These are phyloP conservation scores for Lanistes nyassanus DNA, from an alignment of 1,140 invertebrate species.

Conservation along the genomic window DNA sequence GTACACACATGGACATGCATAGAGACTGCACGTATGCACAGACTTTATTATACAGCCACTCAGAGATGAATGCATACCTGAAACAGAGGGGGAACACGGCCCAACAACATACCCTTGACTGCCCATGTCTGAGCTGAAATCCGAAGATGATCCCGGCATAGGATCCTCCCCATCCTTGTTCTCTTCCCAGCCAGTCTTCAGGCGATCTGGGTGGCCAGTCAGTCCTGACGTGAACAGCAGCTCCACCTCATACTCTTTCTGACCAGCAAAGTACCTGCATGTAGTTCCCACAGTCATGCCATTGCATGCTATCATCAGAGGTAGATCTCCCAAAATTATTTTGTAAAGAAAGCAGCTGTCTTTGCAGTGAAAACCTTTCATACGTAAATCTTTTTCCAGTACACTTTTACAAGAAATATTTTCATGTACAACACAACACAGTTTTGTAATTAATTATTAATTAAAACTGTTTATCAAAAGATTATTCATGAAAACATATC, in stretches of 20 bases:
- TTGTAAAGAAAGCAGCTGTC: too few species aligned
- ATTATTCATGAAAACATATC: too few species aligned
- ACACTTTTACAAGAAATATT: too few species aligned
- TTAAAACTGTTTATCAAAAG: too few species aligned
- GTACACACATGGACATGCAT: too few species aligned
- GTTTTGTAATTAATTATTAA: too few species aligned
- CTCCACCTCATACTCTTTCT: slow-evolving; percentile 64
- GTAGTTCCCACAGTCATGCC: slow-evolving; percentile 14
- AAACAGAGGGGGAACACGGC: neutral
- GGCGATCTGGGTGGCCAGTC: slow-evolving; percentile 55
- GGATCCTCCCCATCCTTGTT: slow-evolving; percentile 60
- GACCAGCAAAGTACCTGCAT: slow-evolving; percentile 60
- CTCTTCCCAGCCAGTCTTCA: slow-evolving; percentile 59
- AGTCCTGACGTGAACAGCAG: slow-evolving; percentile 58
- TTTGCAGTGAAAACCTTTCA: too few species aligned
- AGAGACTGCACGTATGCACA: neutral
- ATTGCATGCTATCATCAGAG: too few species aligned
- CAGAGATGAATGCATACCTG: neutral
- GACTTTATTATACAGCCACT: neutral
- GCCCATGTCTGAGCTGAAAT: slow-evolving; percentile 26
- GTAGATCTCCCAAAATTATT: too few species aligned
- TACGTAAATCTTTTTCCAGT: too few species aligned
- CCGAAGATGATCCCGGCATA: slow-evolving; percentile 48
- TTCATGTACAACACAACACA: too few species aligned
- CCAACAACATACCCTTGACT: slow-evolving; percentile 6